Base-by-base conservation (phyloP, 2,888 invertebrate genomes). In the Zaprionus obscuricornis region DNA sequence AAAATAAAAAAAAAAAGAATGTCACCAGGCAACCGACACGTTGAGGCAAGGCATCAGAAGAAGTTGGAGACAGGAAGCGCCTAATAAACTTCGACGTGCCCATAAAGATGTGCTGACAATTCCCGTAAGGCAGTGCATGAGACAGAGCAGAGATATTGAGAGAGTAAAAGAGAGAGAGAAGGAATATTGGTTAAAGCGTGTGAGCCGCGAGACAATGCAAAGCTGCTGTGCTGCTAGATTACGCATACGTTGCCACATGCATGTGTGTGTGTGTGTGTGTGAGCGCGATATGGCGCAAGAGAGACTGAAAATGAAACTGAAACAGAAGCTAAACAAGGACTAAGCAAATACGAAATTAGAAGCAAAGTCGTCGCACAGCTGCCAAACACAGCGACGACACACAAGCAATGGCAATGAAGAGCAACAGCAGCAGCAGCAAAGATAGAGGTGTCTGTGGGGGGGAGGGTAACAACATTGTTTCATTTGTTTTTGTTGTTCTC, bases 21-120 rank as follows among this genome's bases (percentile, higher is more conserved):
- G 46, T 59, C 45, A 22, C 17, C 50, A 45, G 39, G 26, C 55
- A 49, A 51, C 45, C 40, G 37, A 24, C n/a, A n/a, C n/a, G n/a
- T n/a, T n/a, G n/a, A n/a, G n/a, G n/a, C n/a, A n/a, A n/a, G n/a
- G n/a, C n/a, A n/a, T n/a, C 6, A 2, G 17, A 8, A 20, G 8
- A 17, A 39, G 47, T 16, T 27, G 36, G 16, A 24, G 13, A 33
- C 5, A 47, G 40, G 55, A 49, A 50, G 52, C 29, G 79, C 63
- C 84, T 75, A 83, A 83, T 83, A 79, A 79, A 79, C 59, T 79
- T 76, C 52, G 57, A 49, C 57, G 33, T 46, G 73, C 59, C 55
- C 66, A 79, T 67, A 81, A 81, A 68, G 69, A 81, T 63, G 81
- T 69, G 74, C 57, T 72, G 79, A 84, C 81, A 84, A 84, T 72